These are phyloP conservation scores for Alectura lathami DNA, from an alignment of 2,113 vertebrate species.

Conservation along the genomic window DNA sequence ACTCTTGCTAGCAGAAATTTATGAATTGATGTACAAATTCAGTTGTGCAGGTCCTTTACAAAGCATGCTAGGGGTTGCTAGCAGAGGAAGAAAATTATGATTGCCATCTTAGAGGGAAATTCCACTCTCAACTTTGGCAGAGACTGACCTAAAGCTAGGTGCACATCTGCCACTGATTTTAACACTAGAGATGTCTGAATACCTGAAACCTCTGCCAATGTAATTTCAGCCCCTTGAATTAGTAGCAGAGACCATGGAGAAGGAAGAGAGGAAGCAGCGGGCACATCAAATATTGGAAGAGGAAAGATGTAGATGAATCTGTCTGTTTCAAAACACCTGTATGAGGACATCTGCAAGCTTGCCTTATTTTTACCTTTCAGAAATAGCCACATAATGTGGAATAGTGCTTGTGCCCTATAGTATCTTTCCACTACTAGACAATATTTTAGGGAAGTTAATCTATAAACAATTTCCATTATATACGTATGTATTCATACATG, in stretches of 20 bases:
- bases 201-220: background rate
- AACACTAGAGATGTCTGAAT: background rate
- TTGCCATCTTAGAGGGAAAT: background rate
- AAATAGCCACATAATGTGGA: background rate
- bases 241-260: background rate
- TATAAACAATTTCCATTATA: background rate
- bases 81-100: background rate
- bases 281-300: no score
- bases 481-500: background rate
- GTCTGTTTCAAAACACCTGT: background rate
- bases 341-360: background rate
- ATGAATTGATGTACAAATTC: background rate
- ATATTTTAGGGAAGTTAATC: background rate
- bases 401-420: background rate
- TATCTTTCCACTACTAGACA: background rate
- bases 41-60: accelerated
- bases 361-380: background rate
- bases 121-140: background rate
- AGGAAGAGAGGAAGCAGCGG: background rate
- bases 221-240: background rate
- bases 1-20: background rate
- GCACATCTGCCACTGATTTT: background rate
- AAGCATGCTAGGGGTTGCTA: background rate
- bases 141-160: background rate
- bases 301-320: no score